Conservation (phyloP, 2,797 vertebrate genomes). For the Artibeus jamaicensis region DNA sequence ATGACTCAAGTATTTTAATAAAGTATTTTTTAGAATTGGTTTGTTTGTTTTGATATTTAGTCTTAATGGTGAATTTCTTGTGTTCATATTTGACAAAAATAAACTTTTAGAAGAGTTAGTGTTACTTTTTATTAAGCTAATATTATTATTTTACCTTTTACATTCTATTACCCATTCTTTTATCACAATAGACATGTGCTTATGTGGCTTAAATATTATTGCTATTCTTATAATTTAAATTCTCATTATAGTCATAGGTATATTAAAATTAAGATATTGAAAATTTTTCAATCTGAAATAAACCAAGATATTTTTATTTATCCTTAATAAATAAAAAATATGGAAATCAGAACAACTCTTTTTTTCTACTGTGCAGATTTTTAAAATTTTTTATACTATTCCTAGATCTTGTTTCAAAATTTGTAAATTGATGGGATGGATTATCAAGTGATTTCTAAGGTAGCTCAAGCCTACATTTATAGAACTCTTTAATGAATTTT, state of each 20-base stretch:
- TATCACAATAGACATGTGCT: background rate
- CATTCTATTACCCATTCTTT: background rate
- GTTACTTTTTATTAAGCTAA: background rate
- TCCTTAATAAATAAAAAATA: background rate
- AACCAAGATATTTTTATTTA: background rate
- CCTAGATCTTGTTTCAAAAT: background rate
- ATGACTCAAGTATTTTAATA: constrained; percentile 70
- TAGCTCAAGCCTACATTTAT: background rate
- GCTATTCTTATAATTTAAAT: background rate
- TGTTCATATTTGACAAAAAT: background rate
- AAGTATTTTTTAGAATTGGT: constrained; percentile 65
- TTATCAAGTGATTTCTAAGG: background rate
- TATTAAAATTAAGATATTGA: background rate
- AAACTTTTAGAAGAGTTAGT: background rate
- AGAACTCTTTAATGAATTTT: background rate
- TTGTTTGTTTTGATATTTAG: background rate
- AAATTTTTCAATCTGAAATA: background rate
- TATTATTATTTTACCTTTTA: background rate
- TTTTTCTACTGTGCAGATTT: background rate
- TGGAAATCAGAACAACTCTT: background rate
- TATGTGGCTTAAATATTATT: background rate
- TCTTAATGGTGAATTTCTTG: background rate
- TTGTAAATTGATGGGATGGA: background rate
- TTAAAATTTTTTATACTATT: background rate
- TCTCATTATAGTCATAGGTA: background rate